These are phyloP conservation scores for Oncorhynchus tshawytscha DNA, from an alignment of 2,113 vertebrate genomes.

Conservation along the genomic window DNA sequence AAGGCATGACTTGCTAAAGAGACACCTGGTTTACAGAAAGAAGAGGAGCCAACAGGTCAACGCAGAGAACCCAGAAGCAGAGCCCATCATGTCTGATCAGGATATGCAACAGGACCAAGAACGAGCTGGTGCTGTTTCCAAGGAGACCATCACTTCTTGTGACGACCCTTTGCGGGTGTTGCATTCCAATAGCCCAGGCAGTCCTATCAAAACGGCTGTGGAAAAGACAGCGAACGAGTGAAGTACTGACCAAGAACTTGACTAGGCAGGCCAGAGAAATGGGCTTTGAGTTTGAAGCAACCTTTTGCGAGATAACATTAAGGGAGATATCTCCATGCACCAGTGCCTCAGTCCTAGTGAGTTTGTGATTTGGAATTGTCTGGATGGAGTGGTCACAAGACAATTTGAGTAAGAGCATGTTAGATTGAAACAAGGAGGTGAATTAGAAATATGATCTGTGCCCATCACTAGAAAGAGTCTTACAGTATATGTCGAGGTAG, in stretches of 20 bases:
- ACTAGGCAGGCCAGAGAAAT: neutral
- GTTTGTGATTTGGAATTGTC: neutral
- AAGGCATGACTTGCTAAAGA: constrained; percentile 56
- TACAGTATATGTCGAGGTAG: neutral
- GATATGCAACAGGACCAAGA: constrained; percentile 39
- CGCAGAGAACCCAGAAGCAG: constrained; percentile 55
- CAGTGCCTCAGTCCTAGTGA: neutral
- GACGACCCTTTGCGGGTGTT: constrained; percentile 79
- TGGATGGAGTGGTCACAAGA: neutral
- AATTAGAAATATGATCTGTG: neutral
- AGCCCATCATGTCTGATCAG: constrained; percentile 23
- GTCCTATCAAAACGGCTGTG: constrained; percentile 62
- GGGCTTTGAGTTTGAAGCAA: neutral
- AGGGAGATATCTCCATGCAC: neutral
- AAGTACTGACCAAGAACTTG: constrained; percentile 4
- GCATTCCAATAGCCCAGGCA: constrained; percentile 65
- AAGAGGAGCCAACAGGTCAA: constrained; percentile 75
- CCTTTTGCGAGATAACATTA: neutral
- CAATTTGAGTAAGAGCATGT: neutral
- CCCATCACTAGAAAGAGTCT: neutral
- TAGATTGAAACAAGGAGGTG: neutral
- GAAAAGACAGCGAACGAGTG: constrained; percentile 41
- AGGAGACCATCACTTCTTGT: constrained; percentile 71
- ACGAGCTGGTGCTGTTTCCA: constrained; percentile 59
- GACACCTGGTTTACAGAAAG: constrained; percentile 68